Percentiles rank a stretch among this genome's conserved stretches.
These are phyloP conservation scores for Anisognathus igniventris DNA, from an alignment of 2,797 vertebrate species.

Conservation along the genomic window DNA sequence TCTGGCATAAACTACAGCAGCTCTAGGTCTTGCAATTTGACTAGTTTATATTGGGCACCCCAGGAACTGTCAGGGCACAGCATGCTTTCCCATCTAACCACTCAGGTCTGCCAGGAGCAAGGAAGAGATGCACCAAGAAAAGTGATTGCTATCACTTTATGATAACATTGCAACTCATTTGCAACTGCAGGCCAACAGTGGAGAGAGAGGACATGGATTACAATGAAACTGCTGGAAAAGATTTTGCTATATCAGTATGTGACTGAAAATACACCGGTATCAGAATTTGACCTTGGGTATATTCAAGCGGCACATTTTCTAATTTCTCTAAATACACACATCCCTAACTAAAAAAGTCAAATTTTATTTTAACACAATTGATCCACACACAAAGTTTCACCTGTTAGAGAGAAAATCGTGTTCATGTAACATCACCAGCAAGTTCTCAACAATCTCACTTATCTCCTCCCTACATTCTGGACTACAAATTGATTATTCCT, in stretches of 20 bases:
- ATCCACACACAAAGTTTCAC: constrained; percentile 57
- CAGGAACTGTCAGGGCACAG: background rate
- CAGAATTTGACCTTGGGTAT: background rate
- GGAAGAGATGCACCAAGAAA: background rate
- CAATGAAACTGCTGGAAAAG: background rate
- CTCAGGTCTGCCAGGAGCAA: background rate
- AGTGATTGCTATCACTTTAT: background rate
- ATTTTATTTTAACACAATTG: background rate
- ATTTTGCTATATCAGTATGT: background rate
- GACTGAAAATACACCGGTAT: background rate
- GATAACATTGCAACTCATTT: background rate
- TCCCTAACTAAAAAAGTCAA: background rate
- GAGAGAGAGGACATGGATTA: background rate
- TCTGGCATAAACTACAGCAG: background rate
- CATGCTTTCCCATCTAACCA: background rate
- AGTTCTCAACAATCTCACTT: constrained; percentile 82
- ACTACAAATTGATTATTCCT: constrained; percentile 69
- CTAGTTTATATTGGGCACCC: background rate
- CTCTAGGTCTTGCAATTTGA: background rate
- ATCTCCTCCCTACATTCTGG: constrained; percentile 83
- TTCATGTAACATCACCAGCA: constrained; percentile 87
- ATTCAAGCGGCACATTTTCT: background rate
- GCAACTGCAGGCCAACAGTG: background rate
- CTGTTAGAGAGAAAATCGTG: constrained; percentile 88
- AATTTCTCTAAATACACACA: background rate